Evolutionary conservation across 2,797 vertebrate genomes (phyloP).

Genomic region (Falco rusticolus): DNA sequence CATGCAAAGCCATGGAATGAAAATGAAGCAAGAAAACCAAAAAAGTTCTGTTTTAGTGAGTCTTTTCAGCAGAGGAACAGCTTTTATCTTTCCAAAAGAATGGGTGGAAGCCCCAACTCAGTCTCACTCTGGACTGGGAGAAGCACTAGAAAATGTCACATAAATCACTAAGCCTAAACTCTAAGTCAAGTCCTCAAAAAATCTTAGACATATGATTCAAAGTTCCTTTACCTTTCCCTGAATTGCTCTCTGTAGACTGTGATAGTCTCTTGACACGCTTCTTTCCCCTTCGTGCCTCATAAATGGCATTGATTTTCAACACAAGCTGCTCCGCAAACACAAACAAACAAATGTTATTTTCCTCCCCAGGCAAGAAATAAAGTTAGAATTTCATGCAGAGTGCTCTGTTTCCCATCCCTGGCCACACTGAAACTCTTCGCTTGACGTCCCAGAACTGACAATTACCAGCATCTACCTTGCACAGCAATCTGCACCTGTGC

Average conservation of each 20-base stretch:
- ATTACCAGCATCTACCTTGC: neutral
- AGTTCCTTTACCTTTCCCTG: slow-evolving; percentile 87
- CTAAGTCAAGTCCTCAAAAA: neutral
- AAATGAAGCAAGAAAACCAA: neutral
- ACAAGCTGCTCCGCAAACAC: slow-evolving; percentile 86
- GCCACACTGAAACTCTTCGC: neutral
- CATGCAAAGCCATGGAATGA: slow-evolving; percentile 7
- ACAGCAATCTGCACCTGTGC: neutral
- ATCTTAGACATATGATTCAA: neutral
- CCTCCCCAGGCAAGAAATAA: neutral
- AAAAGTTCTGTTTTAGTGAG: neutral
- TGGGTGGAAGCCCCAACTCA: neutral
- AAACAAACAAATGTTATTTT: slow-evolving; percentile 36
- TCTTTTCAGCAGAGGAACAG: neutral
- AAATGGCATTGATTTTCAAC: slow-evolving; percentile 93
- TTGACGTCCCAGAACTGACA: neutral
- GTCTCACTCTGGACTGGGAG: neutral
- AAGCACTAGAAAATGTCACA: neutral
- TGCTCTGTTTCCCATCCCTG: neutral
- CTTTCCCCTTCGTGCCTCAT: slow-evolving; percentile 93
- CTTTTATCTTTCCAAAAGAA: neutral
- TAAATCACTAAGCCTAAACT: neutral
- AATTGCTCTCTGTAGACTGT: slow-evolving; percentile 90
- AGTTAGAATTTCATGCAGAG: neutral
- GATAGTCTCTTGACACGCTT: slow-evolving; percentile 93